A percentile compares a stretch with the other conserved stretches of the same genome.
Conservation (phyloP, 2,888 invertebrate genomes). For the Lamproptera curius region DNA sequence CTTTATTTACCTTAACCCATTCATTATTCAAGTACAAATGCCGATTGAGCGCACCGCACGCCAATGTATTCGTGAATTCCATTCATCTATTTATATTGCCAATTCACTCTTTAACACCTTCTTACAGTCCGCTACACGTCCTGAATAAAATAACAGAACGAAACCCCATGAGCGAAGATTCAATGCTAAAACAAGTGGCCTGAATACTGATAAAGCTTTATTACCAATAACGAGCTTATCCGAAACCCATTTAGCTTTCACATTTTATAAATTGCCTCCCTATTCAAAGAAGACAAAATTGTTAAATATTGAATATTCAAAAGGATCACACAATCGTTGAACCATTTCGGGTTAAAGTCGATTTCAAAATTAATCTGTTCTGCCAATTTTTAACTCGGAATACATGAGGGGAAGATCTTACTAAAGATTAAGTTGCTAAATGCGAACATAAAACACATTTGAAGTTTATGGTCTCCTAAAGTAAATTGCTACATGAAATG, state of each 20-base stretch:
- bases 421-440: background rate
- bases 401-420: too few relatives aligned
- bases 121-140: conserved; percentile 61
- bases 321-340: background rate
- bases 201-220: conserved; percentile 40
- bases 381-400: too few relatives aligned
- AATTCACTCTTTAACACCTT: conserved; percentile 74
- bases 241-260: conserved; percentile 18
- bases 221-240: conserved; percentile 26
- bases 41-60: conserved; percentile 42
- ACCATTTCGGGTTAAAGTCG: too few relatives aligned
- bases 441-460: conserved; percentile 36
- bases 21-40: conserved; percentile 57
- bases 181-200: conserved; percentile 40
- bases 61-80: conserved; percentile 59
- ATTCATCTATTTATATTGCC: conserved; percentile 65
- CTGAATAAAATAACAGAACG: conserved; percentile 66
- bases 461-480: background rate
- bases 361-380: too few relatives aligned
- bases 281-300: conserved; percentile 16
- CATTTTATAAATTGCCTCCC: conserved; percentile 19
- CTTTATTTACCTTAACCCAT: conserved; percentile 40
- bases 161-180: conserved; percentile 55
- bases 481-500: conserved; percentile 31
- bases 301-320: conserved; percentile 21